Base-by-base conservation (phyloP, 2,797 vertebrate species). In the Crocodylus rhombifer region DNA sequence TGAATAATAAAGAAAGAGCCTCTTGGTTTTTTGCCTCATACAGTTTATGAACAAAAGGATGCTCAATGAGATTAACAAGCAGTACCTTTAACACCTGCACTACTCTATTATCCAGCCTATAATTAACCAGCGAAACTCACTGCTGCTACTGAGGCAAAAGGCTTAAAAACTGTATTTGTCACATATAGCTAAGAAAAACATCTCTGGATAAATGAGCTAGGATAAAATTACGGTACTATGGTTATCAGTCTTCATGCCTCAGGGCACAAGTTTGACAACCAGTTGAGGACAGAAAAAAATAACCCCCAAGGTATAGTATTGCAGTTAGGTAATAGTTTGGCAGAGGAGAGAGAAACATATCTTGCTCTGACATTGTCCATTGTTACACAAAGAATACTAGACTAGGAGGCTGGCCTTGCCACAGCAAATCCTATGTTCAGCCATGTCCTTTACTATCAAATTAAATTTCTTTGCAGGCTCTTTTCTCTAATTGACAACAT, bases 91-190 rank as follows among this genome's bases (percentile, higher is more conserved):
- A 69, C 71, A 58, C 80, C 84, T 51, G 58, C 87, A 83, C 56
- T 84, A 74, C 83, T 95, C 92, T 0, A 0, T 87, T 90, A 84
- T 71, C 93, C 78, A 88, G 74, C 82, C 80, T 94, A 84, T 76
- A 95, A 92, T 90, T 96, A 94, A 93, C 90, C 89, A 96, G 93
- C 15, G 92, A 94, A 95, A 93, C 82, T 87, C 74, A n/a, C 15
- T 86, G 91, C 92, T 89, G 67, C 94, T 84, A 91, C 80, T 80
- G 80, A 90, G 71, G 89, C 86, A 92, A 90, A 92, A 86, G 92
- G 84, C 83, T 80, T 87, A 74, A 82, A 92, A 93, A 94, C 78
- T 91, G 88, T 73, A 86, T 93, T 93, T 93, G 93, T 92, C 78
- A 94, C 64, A 86, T 63, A 58, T 1, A 6, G 76, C 36, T 87